These are phyloP conservation scores for Xenus cinereus DNA, from an alignment of 2,113 vertebrate species.

Conservation along the genomic window DNA sequence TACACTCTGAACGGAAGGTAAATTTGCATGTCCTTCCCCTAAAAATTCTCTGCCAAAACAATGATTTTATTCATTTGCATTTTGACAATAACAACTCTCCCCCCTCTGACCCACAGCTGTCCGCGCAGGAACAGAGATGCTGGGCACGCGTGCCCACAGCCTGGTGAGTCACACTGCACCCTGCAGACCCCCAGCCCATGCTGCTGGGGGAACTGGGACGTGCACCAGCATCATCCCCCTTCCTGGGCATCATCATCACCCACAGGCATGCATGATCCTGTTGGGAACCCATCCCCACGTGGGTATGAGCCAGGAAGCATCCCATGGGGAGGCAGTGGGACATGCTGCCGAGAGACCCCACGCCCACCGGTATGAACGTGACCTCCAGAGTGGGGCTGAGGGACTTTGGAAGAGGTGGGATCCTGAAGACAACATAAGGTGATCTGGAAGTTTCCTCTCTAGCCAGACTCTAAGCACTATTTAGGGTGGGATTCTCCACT, in stretches of 20 bases:
- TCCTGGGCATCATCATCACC: neutral
- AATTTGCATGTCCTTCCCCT: conserved; percentile 54
- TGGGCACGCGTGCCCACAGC: neutral
- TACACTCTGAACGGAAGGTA: neutral
- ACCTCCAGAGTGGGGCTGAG: rapidly evolving
- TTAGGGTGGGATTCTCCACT: neutral
- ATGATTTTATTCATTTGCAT: conserved; percentile 52
- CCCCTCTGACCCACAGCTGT: conserved; percentile 40
- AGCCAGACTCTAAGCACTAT: neutral
- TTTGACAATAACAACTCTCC: conserved; percentile 12
- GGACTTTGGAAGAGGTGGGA: neutral
- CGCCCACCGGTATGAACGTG: rapidly evolving
- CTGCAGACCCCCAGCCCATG: neutral
- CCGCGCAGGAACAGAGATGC: neutral
- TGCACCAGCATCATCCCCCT: neutral
- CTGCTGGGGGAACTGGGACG: rapidly evolving
- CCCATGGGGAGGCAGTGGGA: neutral
- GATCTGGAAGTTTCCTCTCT: neutral
- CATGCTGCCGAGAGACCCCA: neutral
- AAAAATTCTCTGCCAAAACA: conserved; percentile 22
- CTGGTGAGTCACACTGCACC: neutral
- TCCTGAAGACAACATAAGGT: neutral
- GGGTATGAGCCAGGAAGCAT: neutral
- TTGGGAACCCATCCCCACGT: rapidly evolving
- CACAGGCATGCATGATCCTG: rapidly evolving